Evolutionary conservation across 2,888 invertebrate genomes (phyloP).

Genomic region (Teinopalpus imperialis): DNA sequence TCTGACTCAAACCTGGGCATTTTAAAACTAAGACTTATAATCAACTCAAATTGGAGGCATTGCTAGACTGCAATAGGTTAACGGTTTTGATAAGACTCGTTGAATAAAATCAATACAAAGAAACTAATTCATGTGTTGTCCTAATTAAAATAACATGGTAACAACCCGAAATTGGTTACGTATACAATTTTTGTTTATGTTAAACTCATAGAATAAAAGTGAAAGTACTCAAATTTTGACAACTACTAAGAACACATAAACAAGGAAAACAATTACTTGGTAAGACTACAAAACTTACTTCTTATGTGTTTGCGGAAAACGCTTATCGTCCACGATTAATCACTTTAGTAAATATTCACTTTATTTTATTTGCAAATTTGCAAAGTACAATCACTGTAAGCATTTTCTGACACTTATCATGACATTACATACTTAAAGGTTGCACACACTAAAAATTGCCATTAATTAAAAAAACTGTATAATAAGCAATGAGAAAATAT

Average conservation of each 20-base stretch:
- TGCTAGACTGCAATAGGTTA: neutral
- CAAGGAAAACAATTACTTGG: neutral
- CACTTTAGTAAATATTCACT: conserved; percentile 20
- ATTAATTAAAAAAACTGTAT: no score
- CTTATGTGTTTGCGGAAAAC: neutral
- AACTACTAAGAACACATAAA: conserved; percentile 21
- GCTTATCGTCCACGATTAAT: conserved; percentile 3
- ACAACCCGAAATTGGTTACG: conserved; percentile 27
- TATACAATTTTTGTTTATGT: conserved; percentile 30
- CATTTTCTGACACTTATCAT: conserved; percentile 19
- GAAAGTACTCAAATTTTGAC: conserved; percentile 37
- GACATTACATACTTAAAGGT: conserved; percentile 6
- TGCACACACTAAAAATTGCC: conserved; percentile 4
- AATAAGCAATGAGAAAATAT: no score
- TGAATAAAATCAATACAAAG: neutral
- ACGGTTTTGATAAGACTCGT: neutral
- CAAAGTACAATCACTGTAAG: conserved; percentile 11
- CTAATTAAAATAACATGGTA: neutral
- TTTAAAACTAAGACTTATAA: neutral
- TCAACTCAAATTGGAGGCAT: neutral
- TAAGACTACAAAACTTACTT: conserved; percentile 11
- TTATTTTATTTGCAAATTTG: conserved; percentile 21
- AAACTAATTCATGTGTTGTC: neutral
- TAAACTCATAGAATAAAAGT: conserved; percentile 34
- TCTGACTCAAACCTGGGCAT: neutral